phyloP scores from a whole-genome alignment of 2,797 vertebrate species.

The Neomorphus geoffroyi region DNA sequence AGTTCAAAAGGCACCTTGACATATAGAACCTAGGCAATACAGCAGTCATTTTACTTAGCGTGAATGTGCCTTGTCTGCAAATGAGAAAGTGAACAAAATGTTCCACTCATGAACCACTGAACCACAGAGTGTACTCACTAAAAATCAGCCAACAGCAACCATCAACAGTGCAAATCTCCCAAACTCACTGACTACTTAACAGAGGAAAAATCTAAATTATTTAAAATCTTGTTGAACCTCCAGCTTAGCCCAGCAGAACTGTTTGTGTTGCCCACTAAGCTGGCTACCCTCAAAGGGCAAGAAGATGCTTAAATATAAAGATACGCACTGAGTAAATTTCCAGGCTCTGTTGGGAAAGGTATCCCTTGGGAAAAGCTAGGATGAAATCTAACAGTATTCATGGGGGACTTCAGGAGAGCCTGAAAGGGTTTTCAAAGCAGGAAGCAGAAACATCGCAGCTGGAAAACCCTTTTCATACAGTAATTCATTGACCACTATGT shows the following conservation, averaged over 20 bases:
- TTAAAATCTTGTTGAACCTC: background rate
- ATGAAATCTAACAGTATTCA: background rate
- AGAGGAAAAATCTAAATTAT: background rate
- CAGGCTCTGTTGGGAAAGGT: background rate
- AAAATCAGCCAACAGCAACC: background rate
- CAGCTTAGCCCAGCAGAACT: background rate
- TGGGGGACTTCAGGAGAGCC: background rate
- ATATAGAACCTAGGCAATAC: background rate
- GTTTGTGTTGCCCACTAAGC: background rate
- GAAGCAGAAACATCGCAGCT: background rate
- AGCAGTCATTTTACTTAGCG: background rate
- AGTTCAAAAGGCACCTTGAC: background rate
- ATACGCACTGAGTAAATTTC: background rate
- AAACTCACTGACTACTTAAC: background rate
- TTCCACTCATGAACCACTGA: background rate
- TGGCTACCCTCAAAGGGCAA: background rate
- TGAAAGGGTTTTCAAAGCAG: background rate
- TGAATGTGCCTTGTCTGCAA: background rate
- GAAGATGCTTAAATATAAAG: background rate
- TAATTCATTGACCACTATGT: background rate
- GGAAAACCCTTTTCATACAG: background rate
- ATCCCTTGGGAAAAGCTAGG: background rate
- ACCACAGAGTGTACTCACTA: background rate
- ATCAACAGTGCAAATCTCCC: background rate
- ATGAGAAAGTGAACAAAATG: background rate